Evolutionary conservation across 2,888 invertebrate species (phyloP).

Genomic region (Reticulitermes lucifugus): DNA sequence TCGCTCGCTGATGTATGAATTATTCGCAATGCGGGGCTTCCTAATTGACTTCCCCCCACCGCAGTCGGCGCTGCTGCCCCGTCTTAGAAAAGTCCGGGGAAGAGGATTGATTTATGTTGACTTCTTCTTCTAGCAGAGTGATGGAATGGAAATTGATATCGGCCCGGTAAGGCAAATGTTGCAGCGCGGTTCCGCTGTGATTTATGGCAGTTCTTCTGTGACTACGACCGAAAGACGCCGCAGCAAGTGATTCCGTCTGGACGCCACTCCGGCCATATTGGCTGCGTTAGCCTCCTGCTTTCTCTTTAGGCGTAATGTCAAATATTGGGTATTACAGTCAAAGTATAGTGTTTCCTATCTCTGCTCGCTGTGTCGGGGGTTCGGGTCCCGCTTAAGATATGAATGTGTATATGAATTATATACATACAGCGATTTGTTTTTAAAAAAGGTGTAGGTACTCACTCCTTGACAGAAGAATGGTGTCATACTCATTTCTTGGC

Average conservation of each 20-base stretch:
- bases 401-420: no score
- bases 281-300: neutral
- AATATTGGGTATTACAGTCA: no score
- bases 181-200: neutral
- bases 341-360: no score
- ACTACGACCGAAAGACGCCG: slow-evolving; percentile 6
- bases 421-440: no score
- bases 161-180: slow-evolving; percentile 29
- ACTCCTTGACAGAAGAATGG: no score
- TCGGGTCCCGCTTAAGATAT: no score
- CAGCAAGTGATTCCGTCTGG: neutral
- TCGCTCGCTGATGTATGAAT: slow-evolving; percentile 44
- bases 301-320: neutral
- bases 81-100: neutral
- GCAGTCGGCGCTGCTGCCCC: neutral
- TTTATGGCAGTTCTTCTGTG: slow-evolving; percentile 5
- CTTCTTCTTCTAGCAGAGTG: slow-evolving; percentile 44
- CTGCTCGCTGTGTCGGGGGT: no score
- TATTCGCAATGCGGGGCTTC: slow-evolving; percentile 48
- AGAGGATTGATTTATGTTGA: slow-evolving; percentile 52
- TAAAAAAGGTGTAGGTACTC: no score
- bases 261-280: neutral
- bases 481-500: no score
- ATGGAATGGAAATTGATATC: slow-evolving; percentile 53
- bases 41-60: slow-evolving; percentile 50